Base-by-base conservation (phyloP, 2,888 invertebrate species). In the Leptinotarsa juncta region DNA sequence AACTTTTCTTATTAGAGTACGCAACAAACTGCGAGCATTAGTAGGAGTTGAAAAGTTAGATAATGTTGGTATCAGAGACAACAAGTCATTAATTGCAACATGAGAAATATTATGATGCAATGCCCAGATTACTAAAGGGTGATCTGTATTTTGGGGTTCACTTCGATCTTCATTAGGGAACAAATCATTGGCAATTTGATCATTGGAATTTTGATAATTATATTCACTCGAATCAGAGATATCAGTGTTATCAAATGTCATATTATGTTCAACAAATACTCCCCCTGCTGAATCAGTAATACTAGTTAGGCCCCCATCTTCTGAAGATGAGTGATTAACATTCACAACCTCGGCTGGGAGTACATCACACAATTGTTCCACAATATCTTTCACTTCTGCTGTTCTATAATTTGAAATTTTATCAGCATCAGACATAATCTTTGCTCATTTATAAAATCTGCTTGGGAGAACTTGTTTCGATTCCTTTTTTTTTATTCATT, bases 81-180 rank as follows among this genome's bases (percentile, higher is more conserved):
- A 51, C 16, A 68, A 62, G 62, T 60, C 62, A 50, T 60, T 68
- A 18, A 68, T 18, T 32, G 72, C 68, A 5, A 62, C 62, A 72
- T 72, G 68, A 16, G 68, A 48, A 49, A 72, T 72, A 12, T 55
- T 66, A 23, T 71, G 49, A 15, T 50, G 23, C n/a, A 72, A 26
- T 60, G 68, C 72, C 72, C 72, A 72, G 5, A 23, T 68, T 66
- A 55, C 71, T 53, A 71, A 53, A 12, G 66, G 65, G 32, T 69
- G 65, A 65, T 16, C 16, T 16, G 20, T 32, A 65, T 65, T 32
- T 42, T 65, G 18, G n/a, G 65, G 16, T 65, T 32, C n/a, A 65
- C 4, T 65, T 65, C n/a, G 49, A 32, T 32, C 32, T 32, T 65
- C 65, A 32, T 65, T 42, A 48, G 42, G 16, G 48, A 32, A 65